Evolutionary conservation across 2,113 vertebrate genomes (phyloP).

Genomic region (Lepisosteus osseus): DNA sequence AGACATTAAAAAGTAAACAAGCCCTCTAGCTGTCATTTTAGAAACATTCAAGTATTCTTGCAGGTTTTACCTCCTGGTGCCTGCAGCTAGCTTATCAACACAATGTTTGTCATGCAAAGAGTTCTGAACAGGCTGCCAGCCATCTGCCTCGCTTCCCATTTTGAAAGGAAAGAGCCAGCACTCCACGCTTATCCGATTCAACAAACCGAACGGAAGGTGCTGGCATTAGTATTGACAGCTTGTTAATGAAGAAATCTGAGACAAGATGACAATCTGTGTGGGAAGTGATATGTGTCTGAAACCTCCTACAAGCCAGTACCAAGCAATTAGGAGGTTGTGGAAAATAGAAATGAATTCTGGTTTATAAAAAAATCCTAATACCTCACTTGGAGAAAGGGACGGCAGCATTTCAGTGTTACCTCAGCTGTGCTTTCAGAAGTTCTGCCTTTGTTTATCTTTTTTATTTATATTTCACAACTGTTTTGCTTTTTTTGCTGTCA

Average conservation of each 20-base stretch:
- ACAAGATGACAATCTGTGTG: conserved; percentile 73
- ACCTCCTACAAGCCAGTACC: conserved; percentile 53
- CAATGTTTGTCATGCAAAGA: not conserved
- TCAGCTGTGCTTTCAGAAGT: not conserved
- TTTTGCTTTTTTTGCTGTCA: not conserved
- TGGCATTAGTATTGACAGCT: conserved; percentile 71
- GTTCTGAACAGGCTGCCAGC: conserved; percentile 68
- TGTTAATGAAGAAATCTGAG: conserved; percentile 76
- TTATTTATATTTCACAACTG: not conserved
- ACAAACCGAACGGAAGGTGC: conserved; percentile 71
- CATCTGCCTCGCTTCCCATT: conserved; percentile 69
- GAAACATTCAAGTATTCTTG: not conserved
- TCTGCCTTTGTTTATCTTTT: not conserved
- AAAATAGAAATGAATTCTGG: conserved; percentile 53
- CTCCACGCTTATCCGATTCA: conserved; percentile 60
- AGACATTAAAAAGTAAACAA: not conserved
- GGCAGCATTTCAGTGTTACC: not conserved
- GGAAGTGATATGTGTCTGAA: conserved; percentile 56
- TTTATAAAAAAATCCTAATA: not conserved
- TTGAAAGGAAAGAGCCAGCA: conserved; percentile 60
- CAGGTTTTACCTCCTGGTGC: not conserved
- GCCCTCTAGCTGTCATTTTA: not conserved
- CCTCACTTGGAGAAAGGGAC: not conserved
- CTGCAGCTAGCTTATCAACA: not conserved
- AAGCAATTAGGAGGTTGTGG: conserved; percentile 61